Evolutionary conservation across 2,888 invertebrate genomes (phyloP), one percentile per base, ranked within the genome.

Genomic region (Argyresthia goedartella): DNA sequence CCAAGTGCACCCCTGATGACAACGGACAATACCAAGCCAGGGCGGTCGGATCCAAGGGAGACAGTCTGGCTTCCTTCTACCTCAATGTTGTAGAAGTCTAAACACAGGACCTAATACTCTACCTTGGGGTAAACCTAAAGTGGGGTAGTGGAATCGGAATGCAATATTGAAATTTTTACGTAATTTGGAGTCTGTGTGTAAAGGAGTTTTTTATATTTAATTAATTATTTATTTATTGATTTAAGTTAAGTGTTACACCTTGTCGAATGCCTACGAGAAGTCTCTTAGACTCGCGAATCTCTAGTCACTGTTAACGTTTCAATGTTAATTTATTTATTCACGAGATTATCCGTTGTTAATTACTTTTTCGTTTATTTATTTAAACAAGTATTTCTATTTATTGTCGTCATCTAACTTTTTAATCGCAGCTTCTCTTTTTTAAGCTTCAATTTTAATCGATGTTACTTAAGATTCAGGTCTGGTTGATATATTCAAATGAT

Each of bases 11-110:
- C 59, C 84, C 91, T 51, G 91, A 91, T 63, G 96, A 97, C 81
- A 90, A 93, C 59, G 96, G 96, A 44, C 96, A 96, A 78, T 97
- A 97, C 77, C 91, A 93, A 64, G 93, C 95, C 14, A 92, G 93
- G 66, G 95, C 94, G 35, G 92, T 93, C 59, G 94, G 94, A 71
- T 93, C 93, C 77, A 95, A 95, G 81, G 94, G 94, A 59, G 95
- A 95, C 81, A 90, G 92, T 51, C 89, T 91, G 55, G 91, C 94
- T 51, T 93, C 96, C 61, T 96, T 96, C 89, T 95, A 96, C 57
- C 88, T 96, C 46, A 96, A 96, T 85, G 94, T 96, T 57, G 66
- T 75, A 59, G 86, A 87, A 61, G 68, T 35, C 10, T 43, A 55
- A 62, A 55, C 55, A 61, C 34, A 58, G 76, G 70, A 60, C 73